Conservation (phyloP, 2,113 vertebrate species). For the Phalacrocorax carbo region DNA sequence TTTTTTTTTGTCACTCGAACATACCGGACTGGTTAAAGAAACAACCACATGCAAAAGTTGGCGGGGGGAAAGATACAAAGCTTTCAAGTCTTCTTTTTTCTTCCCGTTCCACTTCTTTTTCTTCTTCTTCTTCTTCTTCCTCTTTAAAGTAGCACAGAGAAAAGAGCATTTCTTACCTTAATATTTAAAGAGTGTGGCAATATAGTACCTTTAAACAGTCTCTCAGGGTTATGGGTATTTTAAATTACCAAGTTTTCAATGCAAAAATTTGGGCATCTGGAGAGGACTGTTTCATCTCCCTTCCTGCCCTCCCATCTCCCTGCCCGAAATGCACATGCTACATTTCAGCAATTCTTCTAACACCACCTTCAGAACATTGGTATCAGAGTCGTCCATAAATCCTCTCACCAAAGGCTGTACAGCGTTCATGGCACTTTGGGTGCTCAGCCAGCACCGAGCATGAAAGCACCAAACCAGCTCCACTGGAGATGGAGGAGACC, state of each 20-base stretch:
- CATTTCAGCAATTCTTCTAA: neutral
- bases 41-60: neutral
- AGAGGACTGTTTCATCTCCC: neutral
- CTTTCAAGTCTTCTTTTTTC: neutral
- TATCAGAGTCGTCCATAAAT: neutral
- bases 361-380: neutral
- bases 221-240: neutral
- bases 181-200: neutral
- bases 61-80: neutral
- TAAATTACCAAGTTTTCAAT: neutral
- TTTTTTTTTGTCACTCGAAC: neutral
- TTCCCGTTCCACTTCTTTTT: neutral
- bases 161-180: neutral
- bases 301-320: neutral
- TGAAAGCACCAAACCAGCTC: neutral
- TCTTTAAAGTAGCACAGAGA: neutral
- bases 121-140: neutral
- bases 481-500: neutral
- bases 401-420: neutral
- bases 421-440: neutral
- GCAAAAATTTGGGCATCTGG: neutral
- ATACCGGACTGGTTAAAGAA: neutral
- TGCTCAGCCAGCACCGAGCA: fast-evolving
- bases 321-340: neutral
- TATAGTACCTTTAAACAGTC: neutral